Evolutionary conservation across 2,113 vertebrate genomes (phyloP).

Genomic region (Hepsetus odoe): DNA sequence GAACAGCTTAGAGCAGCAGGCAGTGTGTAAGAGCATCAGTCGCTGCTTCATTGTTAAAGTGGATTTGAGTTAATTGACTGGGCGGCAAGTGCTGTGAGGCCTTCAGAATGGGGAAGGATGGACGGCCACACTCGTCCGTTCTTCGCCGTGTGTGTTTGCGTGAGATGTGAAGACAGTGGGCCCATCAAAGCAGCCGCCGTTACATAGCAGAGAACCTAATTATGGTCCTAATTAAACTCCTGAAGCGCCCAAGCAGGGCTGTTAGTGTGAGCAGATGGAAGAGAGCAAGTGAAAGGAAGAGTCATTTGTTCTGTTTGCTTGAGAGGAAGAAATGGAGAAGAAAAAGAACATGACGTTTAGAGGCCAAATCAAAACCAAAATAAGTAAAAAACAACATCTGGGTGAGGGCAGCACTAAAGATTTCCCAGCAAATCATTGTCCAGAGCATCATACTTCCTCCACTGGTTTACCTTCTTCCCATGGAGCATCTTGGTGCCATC

Average conservation of each 20-base stretch:
- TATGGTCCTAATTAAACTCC: neutral
- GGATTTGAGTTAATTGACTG: slow-evolving; percentile 12
- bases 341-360: too few species aligned
- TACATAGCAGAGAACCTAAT: neutral
- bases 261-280: neutral
- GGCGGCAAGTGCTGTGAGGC: neutral
- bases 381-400: too few species aligned
- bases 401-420: too few species aligned
- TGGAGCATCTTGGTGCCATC: too few species aligned
- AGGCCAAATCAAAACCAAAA: too few species aligned
- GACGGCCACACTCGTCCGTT: neutral
- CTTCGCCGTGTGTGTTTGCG: neutral
- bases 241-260: neutral
- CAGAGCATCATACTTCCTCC: too few species aligned
- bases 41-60: neutral
- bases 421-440: too few species aligned
- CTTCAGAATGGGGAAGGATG: neutral
- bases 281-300: neutral
- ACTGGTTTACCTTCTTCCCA: too few species aligned
- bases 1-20: neutral
- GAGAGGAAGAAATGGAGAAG: too few species aligned
- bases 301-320: too few species aligned
- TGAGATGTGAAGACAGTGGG: neutral
- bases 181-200: neutral
- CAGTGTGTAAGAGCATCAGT: neutral